Percentiles rank a stretch among this genome's conserved stretches.
These are phyloP conservation scores for Falco punctatus DNA, from an alignment of 2,113 vertebrate species.

Conservation along the genomic window DNA sequence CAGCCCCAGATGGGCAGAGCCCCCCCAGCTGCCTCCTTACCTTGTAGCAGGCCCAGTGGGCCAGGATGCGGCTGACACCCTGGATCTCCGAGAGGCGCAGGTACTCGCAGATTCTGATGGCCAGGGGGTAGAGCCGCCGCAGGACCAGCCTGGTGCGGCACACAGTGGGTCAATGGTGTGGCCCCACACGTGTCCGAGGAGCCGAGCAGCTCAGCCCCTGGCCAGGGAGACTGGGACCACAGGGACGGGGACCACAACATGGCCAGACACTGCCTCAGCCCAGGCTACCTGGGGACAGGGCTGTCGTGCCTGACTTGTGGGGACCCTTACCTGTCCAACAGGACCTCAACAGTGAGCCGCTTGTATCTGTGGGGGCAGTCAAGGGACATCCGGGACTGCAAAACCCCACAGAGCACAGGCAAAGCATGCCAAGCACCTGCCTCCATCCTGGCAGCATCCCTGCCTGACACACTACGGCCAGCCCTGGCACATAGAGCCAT, in stretches of 20 bases:
- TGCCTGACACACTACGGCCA: not conserved
- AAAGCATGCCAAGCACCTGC: rapidly evolving
- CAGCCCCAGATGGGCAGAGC: rapidly evolving
- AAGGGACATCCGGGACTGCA: constrained; percentile 35
- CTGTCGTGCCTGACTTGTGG: rapidly evolving
- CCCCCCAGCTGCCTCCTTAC: constrained; percentile 59
- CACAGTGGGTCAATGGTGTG: rapidly evolving
- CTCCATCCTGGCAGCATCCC: not conserved
- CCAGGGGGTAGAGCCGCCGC: constrained; percentile 90
- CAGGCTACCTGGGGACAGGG: not conserved
- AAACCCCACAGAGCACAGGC: rapidly evolving
- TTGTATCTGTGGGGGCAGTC: constrained; percentile 82
- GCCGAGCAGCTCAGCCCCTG: not conserved
- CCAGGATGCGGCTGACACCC: constrained; percentile 92
- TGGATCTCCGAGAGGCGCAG: constrained; percentile 92
- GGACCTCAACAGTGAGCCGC: constrained; percentile 90
- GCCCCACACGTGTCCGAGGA: rapidly evolving
- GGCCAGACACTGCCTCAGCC: not conserved
- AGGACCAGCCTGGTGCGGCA: constrained; percentile 83
- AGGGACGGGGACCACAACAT: not conserved
- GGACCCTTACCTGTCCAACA: constrained; percentile 84
- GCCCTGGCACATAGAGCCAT: rapidly evolving
- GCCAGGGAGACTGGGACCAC: no score
- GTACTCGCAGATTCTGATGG: constrained; percentile 92
- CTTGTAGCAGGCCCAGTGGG: constrained; percentile 97